These are phyloP conservation scores for Syngnathus scovelli DNA, from an alignment of 2,113 vertebrate genomes.

Conservation along the genomic window DNA sequence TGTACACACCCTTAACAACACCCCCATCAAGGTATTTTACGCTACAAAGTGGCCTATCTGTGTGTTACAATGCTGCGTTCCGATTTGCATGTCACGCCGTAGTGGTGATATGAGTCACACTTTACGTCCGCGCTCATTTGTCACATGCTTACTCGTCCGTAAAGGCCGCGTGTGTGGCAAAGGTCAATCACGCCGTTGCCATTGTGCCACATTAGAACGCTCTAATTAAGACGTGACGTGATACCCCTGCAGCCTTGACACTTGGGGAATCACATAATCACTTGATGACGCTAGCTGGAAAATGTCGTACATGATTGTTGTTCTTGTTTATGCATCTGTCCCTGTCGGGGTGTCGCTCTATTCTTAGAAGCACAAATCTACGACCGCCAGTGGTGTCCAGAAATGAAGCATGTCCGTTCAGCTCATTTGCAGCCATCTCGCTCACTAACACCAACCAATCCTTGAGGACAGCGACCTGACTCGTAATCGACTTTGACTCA, in stretches of 20 bases:
- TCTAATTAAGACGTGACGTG: slow-evolving; percentile 5
- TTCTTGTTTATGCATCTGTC: slow-evolving; percentile 14
- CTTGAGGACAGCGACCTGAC: slow-evolving; percentile 19
- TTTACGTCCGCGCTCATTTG: slow-evolving; percentile 11
- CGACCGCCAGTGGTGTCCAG: slow-evolving; percentile 44
- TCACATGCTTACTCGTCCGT: slow-evolving; percentile 26
- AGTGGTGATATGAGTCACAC: slow-evolving; percentile 32
- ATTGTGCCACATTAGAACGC: slow-evolving; percentile 2
- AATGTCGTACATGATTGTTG: slow-evolving; percentile 6
- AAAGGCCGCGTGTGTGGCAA: slow-evolving; percentile 3
- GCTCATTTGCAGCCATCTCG: slow-evolving; percentile 27
- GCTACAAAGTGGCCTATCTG: neutral
- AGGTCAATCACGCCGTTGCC: slow-evolving; percentile 3
- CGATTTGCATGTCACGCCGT: neutral
- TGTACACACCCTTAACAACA: neutral
- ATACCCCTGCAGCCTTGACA: slow-evolving; percentile 11
- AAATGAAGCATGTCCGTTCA: slow-evolving; percentile 30
- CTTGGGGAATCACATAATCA: neutral
- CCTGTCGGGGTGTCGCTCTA: slow-evolving; percentile 16
- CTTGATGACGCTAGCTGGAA: too few species aligned
- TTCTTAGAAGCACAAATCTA: slow-evolving; percentile 28
- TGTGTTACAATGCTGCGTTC: neutral
- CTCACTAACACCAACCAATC: slow-evolving; percentile 12
- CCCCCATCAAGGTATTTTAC: neutral
- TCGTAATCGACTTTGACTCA: slow-evolving; percentile 1